phyloP scores from a whole-genome alignment of 2,888 invertebrate species.

The Apodemia mormo region DNA sequence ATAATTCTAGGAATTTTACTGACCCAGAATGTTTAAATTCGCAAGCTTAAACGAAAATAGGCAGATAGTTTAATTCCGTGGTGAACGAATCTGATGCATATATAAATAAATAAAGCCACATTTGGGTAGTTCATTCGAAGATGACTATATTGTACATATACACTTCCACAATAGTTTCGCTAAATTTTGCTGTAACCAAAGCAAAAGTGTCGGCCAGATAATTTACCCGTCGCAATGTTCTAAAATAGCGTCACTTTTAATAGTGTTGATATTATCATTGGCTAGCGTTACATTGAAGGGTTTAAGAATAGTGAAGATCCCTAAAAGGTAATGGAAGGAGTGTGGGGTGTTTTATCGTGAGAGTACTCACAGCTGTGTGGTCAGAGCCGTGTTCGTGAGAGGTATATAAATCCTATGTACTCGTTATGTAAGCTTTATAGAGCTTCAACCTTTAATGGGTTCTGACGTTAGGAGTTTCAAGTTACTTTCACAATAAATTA shows the following conservation, averaged over 20 bases:
- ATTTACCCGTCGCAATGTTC: too few species aligned
- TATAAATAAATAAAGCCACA: too few species aligned
- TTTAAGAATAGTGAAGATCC: slow-evolving; percentile 4
- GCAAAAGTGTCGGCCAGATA: too few species aligned
- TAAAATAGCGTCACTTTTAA: background rate
- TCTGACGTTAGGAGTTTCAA: background rate
- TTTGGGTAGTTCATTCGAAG: too few species aligned
- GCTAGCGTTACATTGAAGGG: background rate
- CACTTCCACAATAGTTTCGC: too few species aligned
- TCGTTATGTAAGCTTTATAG: background rate
- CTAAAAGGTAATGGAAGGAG: slow-evolving; percentile 3
- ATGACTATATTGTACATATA: too few species aligned
- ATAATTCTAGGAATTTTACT: too few species aligned
- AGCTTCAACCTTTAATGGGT: slow-evolving; percentile 7
- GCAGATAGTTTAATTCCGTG: too few species aligned
- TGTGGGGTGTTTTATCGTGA: slow-evolving; percentile 5
- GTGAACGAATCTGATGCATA: too few species aligned
- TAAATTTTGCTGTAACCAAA: too few species aligned
- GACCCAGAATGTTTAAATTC: too few species aligned
- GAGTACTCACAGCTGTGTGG: slow-evolving; percentile 12
- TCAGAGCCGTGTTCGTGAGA: background rate
- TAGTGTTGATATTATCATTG: background rate
- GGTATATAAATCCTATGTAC: background rate
- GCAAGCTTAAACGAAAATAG: too few species aligned
- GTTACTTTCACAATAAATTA: background rate